phyloP scores from a whole-genome alignment of 2,888 invertebrate genomes.

The Julus scandinavius region DNA sequence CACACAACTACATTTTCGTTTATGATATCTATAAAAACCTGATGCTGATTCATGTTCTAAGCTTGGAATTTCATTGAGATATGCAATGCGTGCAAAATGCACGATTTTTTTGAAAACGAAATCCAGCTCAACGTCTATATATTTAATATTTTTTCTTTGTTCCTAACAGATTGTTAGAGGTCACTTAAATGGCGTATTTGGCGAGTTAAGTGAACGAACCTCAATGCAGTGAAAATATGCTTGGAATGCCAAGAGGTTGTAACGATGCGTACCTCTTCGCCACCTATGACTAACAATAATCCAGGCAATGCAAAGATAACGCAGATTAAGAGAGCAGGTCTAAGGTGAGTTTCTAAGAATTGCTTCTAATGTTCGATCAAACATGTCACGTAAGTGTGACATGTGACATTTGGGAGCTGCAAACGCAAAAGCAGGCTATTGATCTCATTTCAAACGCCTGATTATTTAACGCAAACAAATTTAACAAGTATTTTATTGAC shows the following conservation, averaged over 20 bases:
- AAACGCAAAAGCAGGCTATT: not conserved
- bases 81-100: not conserved
- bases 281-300: slow-evolving; percentile 46
- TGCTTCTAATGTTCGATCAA: not conserved
- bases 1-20: no score
- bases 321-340: not conserved
- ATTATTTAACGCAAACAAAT: not conserved
- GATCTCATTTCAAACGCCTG: not conserved
- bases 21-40: not conserved
- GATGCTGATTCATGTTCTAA: not conserved
- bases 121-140: not conserved
- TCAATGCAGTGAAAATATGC: not conserved
- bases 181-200: slow-evolving; percentile 45
- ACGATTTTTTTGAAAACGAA: not conserved
- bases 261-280: slow-evolving; percentile 45
- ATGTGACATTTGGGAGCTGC: not conserved
- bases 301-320: slow-evolving; percentile 15
- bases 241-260: slow-evolving; percentile 38
- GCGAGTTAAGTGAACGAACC: slow-evolving; percentile 47
- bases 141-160: not conserved
- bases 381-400: not conserved
- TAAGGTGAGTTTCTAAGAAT: not conserved
- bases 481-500: not conserved
- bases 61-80: not conserved
- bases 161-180: slow-evolving; percentile 38